phyloP scores from a whole-genome alignment of 2,888 invertebrate genomes.

The Eupithecia pulchellata region DNA sequence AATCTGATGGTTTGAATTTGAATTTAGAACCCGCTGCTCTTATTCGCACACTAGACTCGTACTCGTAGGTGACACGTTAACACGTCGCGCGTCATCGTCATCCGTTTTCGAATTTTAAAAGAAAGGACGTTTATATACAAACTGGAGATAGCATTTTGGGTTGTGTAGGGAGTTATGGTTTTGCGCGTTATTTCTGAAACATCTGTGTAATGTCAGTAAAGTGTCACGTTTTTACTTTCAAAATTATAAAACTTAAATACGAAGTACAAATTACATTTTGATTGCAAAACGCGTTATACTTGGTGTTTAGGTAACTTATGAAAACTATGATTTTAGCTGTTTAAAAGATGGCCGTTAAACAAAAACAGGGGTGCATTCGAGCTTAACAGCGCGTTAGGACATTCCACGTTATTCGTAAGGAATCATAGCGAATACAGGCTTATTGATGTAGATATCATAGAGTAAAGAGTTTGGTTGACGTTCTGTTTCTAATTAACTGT shows the following conservation, averaged over 20 bases:
- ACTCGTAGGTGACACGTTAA: not conserved
- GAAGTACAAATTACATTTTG: not conserved
- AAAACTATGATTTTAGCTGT: not conserved
- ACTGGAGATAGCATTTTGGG: not conserved
- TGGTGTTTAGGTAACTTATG: not conserved
- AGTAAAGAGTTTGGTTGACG: constrained; percentile 23
- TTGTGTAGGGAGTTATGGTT: not conserved
- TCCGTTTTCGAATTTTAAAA: not conserved
- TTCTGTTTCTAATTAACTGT: constrained; percentile 38
- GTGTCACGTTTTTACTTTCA: not conserved
- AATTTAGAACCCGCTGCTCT: constrained; percentile 7
- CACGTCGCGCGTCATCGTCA: too few relatives aligned
- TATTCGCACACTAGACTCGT: not conserved
- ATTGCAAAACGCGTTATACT: not conserved
- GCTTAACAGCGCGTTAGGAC: not conserved
- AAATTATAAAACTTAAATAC: not conserved
- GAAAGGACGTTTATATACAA: not conserved
- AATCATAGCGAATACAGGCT: not conserved
- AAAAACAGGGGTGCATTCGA: not conserved
- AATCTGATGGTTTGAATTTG: constrained; percentile 24
- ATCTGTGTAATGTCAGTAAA: not conserved
- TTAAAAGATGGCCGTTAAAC: not conserved
- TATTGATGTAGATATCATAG: not conserved
- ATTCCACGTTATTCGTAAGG: not conserved
- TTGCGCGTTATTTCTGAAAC: not conserved